Base-by-base conservation (phyloP, 1,140 invertebrate species). In the Dysdera silvatica region DNA sequence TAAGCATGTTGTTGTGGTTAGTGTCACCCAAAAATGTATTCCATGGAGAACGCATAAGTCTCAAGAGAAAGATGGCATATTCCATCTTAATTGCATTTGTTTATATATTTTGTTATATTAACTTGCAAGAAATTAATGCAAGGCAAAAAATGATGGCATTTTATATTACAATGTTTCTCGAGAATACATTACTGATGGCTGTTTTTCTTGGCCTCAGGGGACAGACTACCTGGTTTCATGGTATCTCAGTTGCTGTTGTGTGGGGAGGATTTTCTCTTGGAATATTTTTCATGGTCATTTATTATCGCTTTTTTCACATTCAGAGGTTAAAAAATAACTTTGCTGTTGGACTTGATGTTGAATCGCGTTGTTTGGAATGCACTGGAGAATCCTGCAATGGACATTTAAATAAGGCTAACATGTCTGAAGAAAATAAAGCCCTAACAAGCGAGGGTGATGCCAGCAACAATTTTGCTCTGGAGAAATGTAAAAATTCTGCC, bases 51-150 rank as follows among this genome's bases (percentile, higher is more conserved):
- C 80, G 85, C 35, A 83, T 88, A 52, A 80, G 84, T 4, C 75
- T 82, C 2, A 73, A 79, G 29, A 82, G 84, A 60, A 87, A 85
- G 74, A 78, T 83, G 6, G 81, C 80, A 64, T 80, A 88, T 8
- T 84, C 85, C 16, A 82, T 85, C 1, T 75, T 92, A 5, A 83
- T 92, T 35, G 88, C 89, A 0, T 89, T 87, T 71, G 84, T 93
- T 23, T 92, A 94, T 75, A 83, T 91, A 20, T 89, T 94, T 72
- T 88, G 88, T n/a, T 94, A 92, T 72, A 82, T 94, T 40, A 93
- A 94, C 78, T 78, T 94, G 45, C 86, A 91, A 62, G 85, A 89
- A 68, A 82, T 83, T 7, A 87, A 87, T 75, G 83, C 88, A 68
- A 76, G 85, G 47, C 84, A 87, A 69, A 89, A 88, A 76, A 88